Evolutionary conservation across 1,140 invertebrate genomes (phyloP), one percentile per base, ranked within the genome.

Genomic region (Drosophila tani): DNA sequence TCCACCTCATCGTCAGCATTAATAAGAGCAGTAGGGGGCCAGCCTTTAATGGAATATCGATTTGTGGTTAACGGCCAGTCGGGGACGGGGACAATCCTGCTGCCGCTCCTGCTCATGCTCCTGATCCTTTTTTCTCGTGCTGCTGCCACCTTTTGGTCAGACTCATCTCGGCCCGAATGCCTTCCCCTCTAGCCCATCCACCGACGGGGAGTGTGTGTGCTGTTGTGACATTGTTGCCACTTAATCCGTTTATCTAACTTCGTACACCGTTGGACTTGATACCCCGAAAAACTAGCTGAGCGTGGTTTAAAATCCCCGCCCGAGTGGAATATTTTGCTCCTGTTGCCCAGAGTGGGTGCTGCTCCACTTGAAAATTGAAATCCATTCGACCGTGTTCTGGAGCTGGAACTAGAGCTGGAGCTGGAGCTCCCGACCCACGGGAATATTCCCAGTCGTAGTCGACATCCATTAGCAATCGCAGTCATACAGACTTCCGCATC

Each of bases 191-290:
- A 11, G n/a, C 46, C 15, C 58, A 5, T 17, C 14, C 40, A 15
- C 9, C 66, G 4, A 15, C 51, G 24, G 67, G 43, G 32, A 46
- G 35, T 46, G 67, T 60, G 65, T 58, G 46, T 41, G 21, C 43
- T 73, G 74, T 50, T 83, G 81, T 71, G 70, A 82, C 85, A 90
- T 82, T 90, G 85, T 90, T 85, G 85, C 65, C 85, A 90, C 88
- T 91, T 92, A 92, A 92, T 92, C 91, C 91, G 91, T 92, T 92
- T 92, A 92, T 92, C 91, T 91, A 92, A 88, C 87, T 92, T 92
- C 91, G 91, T 92, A 92, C 91, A 92, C 91, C 88, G 87, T 79
- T 92, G 91, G 91, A 91, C 91, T 92, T 90, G 85, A 91, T 91
- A 82, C 81, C 79, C 78, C 78, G 40, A 65, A 75, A 81, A 81